Base-by-base conservation (phyloP, 35 echinoderm and acorn worm genomes). In the Heliocidaris erythrogramma region DNA sequence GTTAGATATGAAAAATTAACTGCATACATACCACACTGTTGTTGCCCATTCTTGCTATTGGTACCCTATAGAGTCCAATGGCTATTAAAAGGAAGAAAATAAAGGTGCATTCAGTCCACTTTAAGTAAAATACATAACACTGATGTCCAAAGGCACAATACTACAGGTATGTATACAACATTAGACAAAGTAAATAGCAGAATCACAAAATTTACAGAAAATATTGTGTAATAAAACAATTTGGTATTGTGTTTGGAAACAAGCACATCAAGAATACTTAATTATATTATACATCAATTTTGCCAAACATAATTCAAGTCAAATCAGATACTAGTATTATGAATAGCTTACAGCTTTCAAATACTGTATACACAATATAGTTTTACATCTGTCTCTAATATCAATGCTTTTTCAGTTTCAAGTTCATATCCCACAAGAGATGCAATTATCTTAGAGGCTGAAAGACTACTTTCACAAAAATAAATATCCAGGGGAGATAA, bases 41-140 rank as follows among this genome's bases (percentile, higher is more conserved):
- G 42, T 96, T 85, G 9, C 96, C 96, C 94, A 96, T 96, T 96
- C 96, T 91, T 50, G 88, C 96, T 18, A 96, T 88, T 30, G 96
- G 90, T 18, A 96, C 49, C 48, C 48, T 85, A 56, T 96, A 96
- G 2, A 95, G 96, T 32, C 96, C 96, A 96, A 96, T 96, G 27
- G 96, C 96, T 96, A 31, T 3, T n/a, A n/a, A 90, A 94, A 27
- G 85, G 87, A 49, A 65, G 14, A 60, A 65, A 92, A 31, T 49
- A 31, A 94, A 85, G 69, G 0, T 24, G 29, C n/a, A 78, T 8
- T 78, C n/a, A n/a, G 18, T n/a, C 18, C 65, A 78, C 18, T 42
- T 42, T 42, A 42, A 78, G 65, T 21, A 78, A 78, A 8, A 69
- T 27, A 21, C 16, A 0, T 2, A 24, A n/a, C 27, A 0, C 65